phyloP scores from a whole-genome alignment of 2,113 vertebrate genomes.

The Gnathonemus echidnorhynchus region DNA sequence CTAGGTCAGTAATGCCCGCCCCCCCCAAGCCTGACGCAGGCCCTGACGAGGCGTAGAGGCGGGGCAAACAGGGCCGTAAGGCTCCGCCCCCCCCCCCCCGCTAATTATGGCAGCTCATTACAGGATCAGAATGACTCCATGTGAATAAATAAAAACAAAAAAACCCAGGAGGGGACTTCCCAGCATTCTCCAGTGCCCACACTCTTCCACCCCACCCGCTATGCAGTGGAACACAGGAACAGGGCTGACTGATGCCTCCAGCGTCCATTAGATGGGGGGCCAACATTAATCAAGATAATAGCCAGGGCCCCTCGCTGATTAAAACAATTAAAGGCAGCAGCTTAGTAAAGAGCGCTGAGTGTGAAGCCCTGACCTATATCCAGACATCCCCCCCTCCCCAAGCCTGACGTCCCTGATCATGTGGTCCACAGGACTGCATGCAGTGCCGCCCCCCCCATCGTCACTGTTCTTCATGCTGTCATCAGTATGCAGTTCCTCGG shows the following conservation, averaged over 20 bases:
- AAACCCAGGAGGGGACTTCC: background rate
- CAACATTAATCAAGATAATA: conserved; percentile 19
- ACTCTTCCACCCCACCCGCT: background rate
- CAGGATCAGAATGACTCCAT: background rate
- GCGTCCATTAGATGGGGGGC: conserved; percentile 25
- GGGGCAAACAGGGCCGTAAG: background rate
- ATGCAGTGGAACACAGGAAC: background rate
- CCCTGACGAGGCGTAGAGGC: background rate
- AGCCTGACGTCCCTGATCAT: conserved; percentile 13
- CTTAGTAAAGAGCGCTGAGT: conserved; percentile 16
- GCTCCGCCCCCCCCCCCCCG: background rate
- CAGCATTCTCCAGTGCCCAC: background rate
- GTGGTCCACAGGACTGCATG: conserved; percentile 5
- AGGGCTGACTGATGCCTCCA: conserved; percentile 12
- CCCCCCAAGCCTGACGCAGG: background rate
- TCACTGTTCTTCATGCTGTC: background rate
- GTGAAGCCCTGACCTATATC: conserved; percentile 24
- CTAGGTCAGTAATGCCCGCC: background rate
- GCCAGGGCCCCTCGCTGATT: background rate
- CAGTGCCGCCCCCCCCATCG: background rate
- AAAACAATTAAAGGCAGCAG: conserved; percentile 23
- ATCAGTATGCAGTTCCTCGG: background rate
- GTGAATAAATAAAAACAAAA: background rate
- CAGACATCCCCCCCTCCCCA: background rate
- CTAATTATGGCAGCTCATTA: background rate